Base-by-base conservation (phyloP, 2,888 invertebrate species). In the Antitype chi region DNA sequence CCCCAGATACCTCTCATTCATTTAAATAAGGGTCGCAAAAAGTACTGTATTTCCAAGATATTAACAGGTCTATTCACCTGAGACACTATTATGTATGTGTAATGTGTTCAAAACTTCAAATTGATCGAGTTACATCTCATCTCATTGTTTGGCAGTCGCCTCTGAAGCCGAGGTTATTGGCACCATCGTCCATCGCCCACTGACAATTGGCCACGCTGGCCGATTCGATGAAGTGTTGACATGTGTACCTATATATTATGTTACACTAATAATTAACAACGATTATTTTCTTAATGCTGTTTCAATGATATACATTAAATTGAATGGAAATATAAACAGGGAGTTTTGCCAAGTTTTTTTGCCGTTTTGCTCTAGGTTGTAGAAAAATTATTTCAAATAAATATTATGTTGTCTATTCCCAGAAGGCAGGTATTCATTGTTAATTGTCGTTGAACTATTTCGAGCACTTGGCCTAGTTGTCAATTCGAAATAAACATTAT, bases 101-200 rank as follows among this genome's bases (percentile, higher is more conserved):
- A 20, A 66, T 28, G 49, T 64, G 60, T 47, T 59, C 23, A n/a
- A n/a, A n/a, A n/a, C n/a, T n/a, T n/a, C n/a, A 60, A 66, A 66
- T 74, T 77, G 59, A 60, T 74, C 38, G 32, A 28, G 68, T n/a
- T 28, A 55, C 59, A 59, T 64, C 55, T 73, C 52, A 69, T 73
- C 47, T 68, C 64, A 80, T 83, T 79, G 77, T 81, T 78, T 82
- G 81, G 70, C 77, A 82, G 67, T 53, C 70, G 74, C 43, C 59
- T 67, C 76, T 70, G 63, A 72, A 73, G 68, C 49, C 68, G 88
- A 77, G 87, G 87, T 87, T 88, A 88, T 81, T 88, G 87, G 76
- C 87, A 78, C 68, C 75, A 76, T 38, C 76, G 68, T 52, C 49
- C 75, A 55, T 72, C 87, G 87, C 84, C 88, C 88, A 86, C 86